These are phyloP conservation scores for Eurois occulta DNA, from an alignment of 2,888 invertebrate species.

Conservation along the genomic window DNA sequence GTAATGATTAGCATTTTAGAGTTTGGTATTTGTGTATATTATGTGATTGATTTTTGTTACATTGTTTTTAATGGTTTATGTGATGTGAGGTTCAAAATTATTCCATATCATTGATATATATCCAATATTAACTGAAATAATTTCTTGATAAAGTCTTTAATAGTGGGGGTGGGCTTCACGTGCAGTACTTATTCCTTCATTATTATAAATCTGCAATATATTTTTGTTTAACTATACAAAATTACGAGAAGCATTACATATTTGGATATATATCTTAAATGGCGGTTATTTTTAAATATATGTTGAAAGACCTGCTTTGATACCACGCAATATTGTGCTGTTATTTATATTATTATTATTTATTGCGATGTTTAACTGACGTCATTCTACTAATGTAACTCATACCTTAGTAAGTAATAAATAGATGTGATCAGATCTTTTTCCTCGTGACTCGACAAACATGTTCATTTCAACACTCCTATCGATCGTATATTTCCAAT, in stretches of 20 bases:
- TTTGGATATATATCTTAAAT: slow-evolving; percentile 33
- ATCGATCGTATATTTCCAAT: slow-evolving; percentile 21
- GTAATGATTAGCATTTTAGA: slow-evolving; percentile 72
- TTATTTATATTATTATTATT: slow-evolving; percentile 23
- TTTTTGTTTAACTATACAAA: not conserved
- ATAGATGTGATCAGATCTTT: slow-evolving; percentile 26
- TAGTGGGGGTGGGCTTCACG: not conserved
- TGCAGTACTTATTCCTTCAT: slow-evolving; percentile 6
- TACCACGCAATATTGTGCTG: slow-evolving; percentile 27
- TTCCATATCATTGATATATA: slow-evolving; percentile 55
- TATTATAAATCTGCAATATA: slow-evolving; percentile 5
- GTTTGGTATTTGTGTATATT: slow-evolving; percentile 71
- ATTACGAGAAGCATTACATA: not conserved
- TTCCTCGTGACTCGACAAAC: slow-evolving; percentile 29
- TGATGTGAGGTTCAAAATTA: slow-evolving; percentile 40
- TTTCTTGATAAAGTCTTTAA: not conserved
- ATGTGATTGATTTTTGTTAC: slow-evolving; percentile 64
- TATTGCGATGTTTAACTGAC: not conserved
- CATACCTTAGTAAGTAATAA: slow-evolving; percentile 15
- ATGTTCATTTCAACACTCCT: slow-evolving; percentile 4
- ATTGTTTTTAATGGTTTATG: slow-evolving; percentile 58
- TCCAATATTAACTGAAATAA: slow-evolving; percentile 35
- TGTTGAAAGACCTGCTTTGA: slow-evolving; percentile 41
- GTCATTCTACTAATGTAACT: slow-evolving; percentile 10
- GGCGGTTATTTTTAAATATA: slow-evolving; percentile 19